A percentile compares a stretch with the other conserved stretches of the same genome.
Conservation (phyloP, 2,888 invertebrate genomes). For the Limnephilus rhombicus region DNA sequence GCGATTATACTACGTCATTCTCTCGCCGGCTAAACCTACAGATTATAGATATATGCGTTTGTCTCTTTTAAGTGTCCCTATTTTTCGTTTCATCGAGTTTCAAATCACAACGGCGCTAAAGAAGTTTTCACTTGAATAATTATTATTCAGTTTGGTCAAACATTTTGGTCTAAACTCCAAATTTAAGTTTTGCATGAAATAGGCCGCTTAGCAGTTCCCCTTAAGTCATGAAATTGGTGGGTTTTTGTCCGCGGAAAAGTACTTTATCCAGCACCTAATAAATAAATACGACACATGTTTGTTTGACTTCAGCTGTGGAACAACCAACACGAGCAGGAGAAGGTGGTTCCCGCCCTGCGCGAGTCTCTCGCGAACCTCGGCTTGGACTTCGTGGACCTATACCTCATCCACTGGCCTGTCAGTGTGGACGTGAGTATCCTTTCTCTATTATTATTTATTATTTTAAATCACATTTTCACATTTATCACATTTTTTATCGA, state of each 20-base stretch:
- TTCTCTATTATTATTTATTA: neutral
- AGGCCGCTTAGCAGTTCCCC: too few relatives aligned
- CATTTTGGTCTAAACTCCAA: too few relatives aligned
- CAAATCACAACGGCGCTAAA: too few relatives aligned
- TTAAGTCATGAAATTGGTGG: neutral
- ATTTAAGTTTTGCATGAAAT: too few relatives aligned
- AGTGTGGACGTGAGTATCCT: constrained; percentile 73
- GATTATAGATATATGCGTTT: too few relatives aligned
- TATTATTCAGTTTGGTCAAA: too few relatives aligned
- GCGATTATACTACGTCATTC: too few relatives aligned
- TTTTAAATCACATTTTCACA: neutral
- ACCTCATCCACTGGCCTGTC: constrained; percentile 89
- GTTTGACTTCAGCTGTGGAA: constrained; percentile 60
- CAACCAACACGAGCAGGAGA: constrained; percentile 76
- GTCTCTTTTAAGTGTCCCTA: too few relatives aligned
- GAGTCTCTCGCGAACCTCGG: constrained; percentile 78
- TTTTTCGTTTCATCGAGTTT: too few relatives aligned
- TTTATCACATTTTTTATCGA: neutral
- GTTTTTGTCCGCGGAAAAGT: neutral
- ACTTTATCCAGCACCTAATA: neutral
- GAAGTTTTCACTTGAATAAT: too few relatives aligned
- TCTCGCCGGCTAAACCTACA: too few relatives aligned
- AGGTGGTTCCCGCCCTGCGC: constrained; percentile 82
- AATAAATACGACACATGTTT: neutral
- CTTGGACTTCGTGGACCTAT: constrained; percentile 83